Evolutionary conservation across 2,113 vertebrate species (phyloP), one percentile per base, ranked within the genome.

Genomic region (Otocyon megalotis): DNA sequence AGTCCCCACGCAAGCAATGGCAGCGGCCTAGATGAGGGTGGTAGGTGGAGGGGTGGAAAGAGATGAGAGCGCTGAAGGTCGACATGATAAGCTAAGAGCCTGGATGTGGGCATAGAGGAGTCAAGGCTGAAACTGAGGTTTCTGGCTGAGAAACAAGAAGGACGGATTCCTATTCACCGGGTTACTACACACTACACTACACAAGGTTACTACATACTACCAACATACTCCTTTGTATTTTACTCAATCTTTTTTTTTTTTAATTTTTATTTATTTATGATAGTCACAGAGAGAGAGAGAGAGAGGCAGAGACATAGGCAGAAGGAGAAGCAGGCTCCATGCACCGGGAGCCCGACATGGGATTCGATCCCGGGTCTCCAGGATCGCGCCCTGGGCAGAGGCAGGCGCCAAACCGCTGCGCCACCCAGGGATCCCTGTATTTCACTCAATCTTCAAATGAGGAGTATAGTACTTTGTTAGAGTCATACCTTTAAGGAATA

Each of bases 381-480:
- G n/a, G n/a, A n/a, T n/a, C n/a, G n/a, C n/a, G n/a, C n/a, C n/a
- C n/a, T n/a, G n/a, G n/a, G n/a, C n/a, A n/a, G n/a, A n/a, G n/a
- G n/a, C n/a, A n/a, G n/a, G n/a, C n/a, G n/a, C n/a, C n/a, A n/a
- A n/a, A n/a, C n/a, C n/a, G n/a, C n/a, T n/a, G n/a, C n/a, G n/a
- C n/a, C n/a, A n/a, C n/a, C n/a, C n/a, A n/a, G n/a, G n/a, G n/a
- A n/a, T n/a, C n/a, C n/a, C n/a, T 43, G 72, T 37, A 48, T 16
- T 81, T 53, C 50, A 48, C 17, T 77, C 53, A 63, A 30, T 84
- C 22, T 93, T 94, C n/a, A 93, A 93, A 84, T 74, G 28, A 71
- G 4, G 37, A 30, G 15, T 16, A 88, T 19, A 81, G 71, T 62
- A 93, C 20, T 63, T 80, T 63, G 53, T 92, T 48, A 95, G n/a